These are phyloP conservation scores for Thysanoteuthis rhombus DNA, from an alignment of 2,888 invertebrate species.

Conservation along the genomic window DNA sequence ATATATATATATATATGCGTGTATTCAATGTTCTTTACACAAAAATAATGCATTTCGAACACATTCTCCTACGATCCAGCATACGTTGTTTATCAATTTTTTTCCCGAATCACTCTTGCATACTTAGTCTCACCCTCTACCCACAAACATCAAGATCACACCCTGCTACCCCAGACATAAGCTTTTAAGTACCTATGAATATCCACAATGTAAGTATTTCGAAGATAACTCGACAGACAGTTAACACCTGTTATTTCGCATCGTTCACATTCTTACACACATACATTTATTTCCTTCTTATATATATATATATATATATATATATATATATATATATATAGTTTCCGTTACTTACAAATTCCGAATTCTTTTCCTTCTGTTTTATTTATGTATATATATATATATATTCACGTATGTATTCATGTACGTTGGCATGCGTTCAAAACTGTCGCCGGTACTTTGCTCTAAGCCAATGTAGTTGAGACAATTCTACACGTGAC, in stretches of 20 bases:
- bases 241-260: not conserved
- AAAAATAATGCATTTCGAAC: not conserved
- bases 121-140: not conserved
- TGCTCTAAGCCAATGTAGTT: too few relatives aligned
- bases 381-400: not conserved
- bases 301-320: not conserved
- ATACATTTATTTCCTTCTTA: not conserved
- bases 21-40: not conserved
- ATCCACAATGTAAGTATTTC: too few relatives aligned
- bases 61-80: not conserved
- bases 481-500: too few relatives aligned
- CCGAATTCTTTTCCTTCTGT: too few relatives aligned
- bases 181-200: too few relatives aligned
- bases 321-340: not conserved
- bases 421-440: too few relatives aligned
- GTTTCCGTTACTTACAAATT: not conserved
- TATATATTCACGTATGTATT: not conserved
- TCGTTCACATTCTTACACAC: not conserved
- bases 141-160: not conserved
- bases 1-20: too few relatives aligned
- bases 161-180: not conserved
- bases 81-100: not conserved
- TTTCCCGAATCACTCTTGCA: not conserved
- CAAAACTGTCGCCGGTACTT: too few relatives aligned
- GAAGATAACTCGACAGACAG: too few relatives aligned